These are phyloP conservation scores for Chydorus sphaericus DNA, from an alignment of 2,888 invertebrate species.

Conservation along the genomic window DNA sequence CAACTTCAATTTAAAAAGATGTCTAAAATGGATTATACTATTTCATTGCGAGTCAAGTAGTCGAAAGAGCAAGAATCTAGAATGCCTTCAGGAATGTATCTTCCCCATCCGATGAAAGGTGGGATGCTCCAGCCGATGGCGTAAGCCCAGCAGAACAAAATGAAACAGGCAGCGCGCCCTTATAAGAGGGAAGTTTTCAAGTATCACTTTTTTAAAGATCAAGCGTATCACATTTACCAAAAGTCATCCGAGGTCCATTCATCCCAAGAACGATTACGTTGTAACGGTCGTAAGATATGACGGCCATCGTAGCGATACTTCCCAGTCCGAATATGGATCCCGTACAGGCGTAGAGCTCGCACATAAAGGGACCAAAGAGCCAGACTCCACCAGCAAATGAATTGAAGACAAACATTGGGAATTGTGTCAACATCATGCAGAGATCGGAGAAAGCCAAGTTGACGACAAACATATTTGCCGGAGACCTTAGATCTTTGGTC, in stretches of 20 bases:
- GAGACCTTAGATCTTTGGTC: slow-evolving; percentile 64
- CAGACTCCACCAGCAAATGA: slow-evolving; percentile 28
- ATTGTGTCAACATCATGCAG: slow-evolving; percentile 57
- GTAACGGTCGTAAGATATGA: slow-evolving; percentile 31
- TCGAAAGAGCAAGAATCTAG: slow-evolving; percentile 34
- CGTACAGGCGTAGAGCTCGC: slow-evolving; percentile 30
- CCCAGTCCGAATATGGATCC: slow-evolving; percentile 32
- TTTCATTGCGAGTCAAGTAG: slow-evolving; percentile 34
- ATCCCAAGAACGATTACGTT: slow-evolving; percentile 30
- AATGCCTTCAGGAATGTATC: slow-evolving; percentile 32
- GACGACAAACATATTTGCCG: slow-evolving; percentile 77
- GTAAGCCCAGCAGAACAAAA: slow-evolving; percentile 29
- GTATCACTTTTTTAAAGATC: not conserved
- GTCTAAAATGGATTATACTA: too few species aligned
- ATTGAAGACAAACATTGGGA: slow-evolving; percentile 27
- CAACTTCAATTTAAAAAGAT: too few species aligned
- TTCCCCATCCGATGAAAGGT: slow-evolving; percentile 30
- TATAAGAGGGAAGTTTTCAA: slow-evolving; percentile 23
- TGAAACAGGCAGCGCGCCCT: slow-evolving; percentile 25
- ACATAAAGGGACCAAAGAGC: slow-evolving; percentile 25
- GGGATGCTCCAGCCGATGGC: slow-evolving; percentile 27
- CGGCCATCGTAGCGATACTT: slow-evolving; percentile 31
- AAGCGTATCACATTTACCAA: not conserved
- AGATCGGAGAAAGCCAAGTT: slow-evolving; percentile 86
- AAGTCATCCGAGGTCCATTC: slow-evolving; percentile 12